A percentile compares a stretch with the other conserved stretches of the same genome.
phyloP scores from a whole-genome alignment of 1,140 invertebrate species.

The Tyrophagus putrescentiae region DNA sequence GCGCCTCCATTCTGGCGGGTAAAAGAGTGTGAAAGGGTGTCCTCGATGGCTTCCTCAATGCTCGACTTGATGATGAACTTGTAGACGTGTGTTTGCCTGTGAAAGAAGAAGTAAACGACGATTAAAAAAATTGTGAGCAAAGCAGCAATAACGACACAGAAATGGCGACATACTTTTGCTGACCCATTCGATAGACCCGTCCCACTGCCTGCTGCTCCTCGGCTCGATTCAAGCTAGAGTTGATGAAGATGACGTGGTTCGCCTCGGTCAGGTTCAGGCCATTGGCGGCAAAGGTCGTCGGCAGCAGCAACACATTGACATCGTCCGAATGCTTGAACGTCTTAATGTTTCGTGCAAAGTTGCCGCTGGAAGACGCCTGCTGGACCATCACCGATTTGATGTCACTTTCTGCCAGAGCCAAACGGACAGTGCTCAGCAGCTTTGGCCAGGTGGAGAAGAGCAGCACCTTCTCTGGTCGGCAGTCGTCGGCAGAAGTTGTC shows the following conservation, averaged over 20 bases:
- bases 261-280: slow-evolving; percentile 65
- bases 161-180: slow-evolving; percentile 42
- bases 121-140: not conserved
- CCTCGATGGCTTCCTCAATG: slow-evolving; percentile 51
- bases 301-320: slow-evolving; percentile 46
- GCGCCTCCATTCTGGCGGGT: no score
- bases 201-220: slow-evolving; percentile 62
- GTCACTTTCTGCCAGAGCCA: no score
- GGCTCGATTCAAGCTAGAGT: slow-evolving; percentile 55
- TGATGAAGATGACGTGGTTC: slow-evolving; percentile 56
- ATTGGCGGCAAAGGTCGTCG: slow-evolving; percentile 51
- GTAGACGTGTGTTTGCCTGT: slow-evolving; percentile 44
- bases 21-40: no score
- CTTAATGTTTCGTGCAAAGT: slow-evolving; percentile 31
- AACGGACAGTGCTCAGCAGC: no score
- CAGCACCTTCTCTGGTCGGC: slow-evolving; percentile 52
- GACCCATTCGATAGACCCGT: slow-evolving; percentile 59
- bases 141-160: not conserved
- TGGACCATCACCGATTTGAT: no score
- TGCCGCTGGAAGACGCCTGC: no score
- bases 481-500: slow-evolving; percentile 41
- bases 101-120: slow-evolving; percentile 22
- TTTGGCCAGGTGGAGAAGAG: slow-evolving; percentile 56
- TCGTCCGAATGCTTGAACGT: slow-evolving; percentile 32
- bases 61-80: slow-evolving; percentile 50